These are phyloP conservation scores for Orchesellides sinensis DNA, from an alignment of 2,888 invertebrate genomes.

Conservation along the genomic window DNA sequence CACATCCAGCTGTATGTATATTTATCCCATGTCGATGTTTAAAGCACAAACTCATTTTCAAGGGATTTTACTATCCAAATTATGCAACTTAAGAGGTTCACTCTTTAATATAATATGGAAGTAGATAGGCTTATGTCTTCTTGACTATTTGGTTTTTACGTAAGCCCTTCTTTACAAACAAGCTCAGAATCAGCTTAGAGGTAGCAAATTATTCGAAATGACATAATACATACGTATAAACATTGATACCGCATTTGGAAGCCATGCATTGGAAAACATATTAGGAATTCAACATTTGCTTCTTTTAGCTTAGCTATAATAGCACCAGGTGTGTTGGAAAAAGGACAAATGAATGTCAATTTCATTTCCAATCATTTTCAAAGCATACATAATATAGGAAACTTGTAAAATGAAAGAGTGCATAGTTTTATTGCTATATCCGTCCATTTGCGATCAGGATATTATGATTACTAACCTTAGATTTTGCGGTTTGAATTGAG, in stretches of 20 bases:
- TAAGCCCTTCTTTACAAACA: too few relatives aligned
- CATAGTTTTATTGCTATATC: slow-evolving; percentile 44
- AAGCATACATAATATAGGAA: slow-evolving; percentile 29
- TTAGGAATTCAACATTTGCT: slow-evolving; percentile 20
- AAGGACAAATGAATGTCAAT: slow-evolving; percentile 44
- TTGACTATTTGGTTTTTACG: too few relatives aligned
- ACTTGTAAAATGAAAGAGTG: slow-evolving; percentile 25
- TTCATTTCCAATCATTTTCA: slow-evolving; percentile 12
- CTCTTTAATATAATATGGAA: too few relatives aligned
- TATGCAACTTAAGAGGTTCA: too few relatives aligned
- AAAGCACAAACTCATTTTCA: too few relatives aligned
- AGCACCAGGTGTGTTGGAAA: slow-evolving; percentile 51
- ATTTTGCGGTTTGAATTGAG: slow-evolving; percentile 27
- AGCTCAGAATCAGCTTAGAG: too few relatives aligned
- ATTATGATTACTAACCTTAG: slow-evolving; percentile 51
- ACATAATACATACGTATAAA: slow-evolving; percentile 29
- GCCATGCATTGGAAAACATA: background rate
- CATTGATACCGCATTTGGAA: background rate
- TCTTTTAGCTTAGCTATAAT: background rate
- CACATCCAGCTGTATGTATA: background rate
- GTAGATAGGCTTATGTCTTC: too few relatives aligned
- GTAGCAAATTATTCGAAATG: too few relatives aligned
- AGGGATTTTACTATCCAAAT: too few relatives aligned
- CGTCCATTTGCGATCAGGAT: slow-evolving; percentile 50
- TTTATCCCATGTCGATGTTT: too few relatives aligned